phyloP scores from a whole-genome alignment of 2,797 vertebrate genomes.

The Pygocentrus nattereri region DNA sequence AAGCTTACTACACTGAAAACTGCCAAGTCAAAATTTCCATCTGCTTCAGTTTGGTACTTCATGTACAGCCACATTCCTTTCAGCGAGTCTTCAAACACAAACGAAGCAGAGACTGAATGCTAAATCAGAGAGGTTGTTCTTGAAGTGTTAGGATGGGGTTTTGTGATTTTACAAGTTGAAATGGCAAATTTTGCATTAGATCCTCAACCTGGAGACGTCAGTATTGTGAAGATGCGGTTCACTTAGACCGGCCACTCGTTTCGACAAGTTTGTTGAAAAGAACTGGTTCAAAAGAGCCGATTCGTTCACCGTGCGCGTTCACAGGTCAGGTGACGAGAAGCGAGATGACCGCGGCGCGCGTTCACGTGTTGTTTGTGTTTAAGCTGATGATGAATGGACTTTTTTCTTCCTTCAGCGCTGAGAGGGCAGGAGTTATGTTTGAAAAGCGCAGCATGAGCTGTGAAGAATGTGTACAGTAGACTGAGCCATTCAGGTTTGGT shows the following conservation, averaged over 20 bases:
- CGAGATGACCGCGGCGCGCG: not conserved
- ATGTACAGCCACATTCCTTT: too few species aligned
- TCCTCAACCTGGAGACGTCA: not conserved
- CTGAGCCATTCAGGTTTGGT: conserved; percentile 74
- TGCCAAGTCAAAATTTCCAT: too few species aligned
- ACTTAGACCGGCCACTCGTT: not conserved
- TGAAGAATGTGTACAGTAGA: conserved; percentile 73
- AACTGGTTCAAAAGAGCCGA: not conserved
- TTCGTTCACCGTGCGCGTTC: not conserved
- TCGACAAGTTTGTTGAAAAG: not conserved
- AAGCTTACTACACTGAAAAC: too few species aligned
- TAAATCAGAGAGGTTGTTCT: too few species aligned
- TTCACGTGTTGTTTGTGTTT: conserved; percentile 9
- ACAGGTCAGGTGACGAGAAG: not conserved
- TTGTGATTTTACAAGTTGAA: too few species aligned
- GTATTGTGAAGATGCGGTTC: not conserved
- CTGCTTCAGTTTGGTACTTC: too few species aligned
- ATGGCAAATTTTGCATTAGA: too few species aligned
- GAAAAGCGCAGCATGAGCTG: not conserved
- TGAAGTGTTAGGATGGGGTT: too few species aligned
- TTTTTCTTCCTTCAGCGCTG: conserved; percentile 1
- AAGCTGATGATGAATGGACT: conserved; percentile 1
- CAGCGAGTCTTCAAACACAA: too few species aligned
- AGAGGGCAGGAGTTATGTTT: not conserved
- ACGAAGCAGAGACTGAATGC: too few species aligned